These are phyloP conservation scores for human (Homo sapiens) DNA, from an alignment of 2,113 vertebrate genomes.

Conservation along the genomic window GRCh38 chr16:69195001-69195500, in stretches of 20 bases:
- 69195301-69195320: background rate
- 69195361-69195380: background rate
- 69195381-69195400: background rate
- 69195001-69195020: conserved; percentile 23
- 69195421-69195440: too few relatives aligned
- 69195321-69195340: too few relatives aligned
- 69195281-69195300: background rate
- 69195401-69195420: background rate
- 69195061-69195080: conserved; percentile 19
- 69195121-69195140: conserved; percentile 21
- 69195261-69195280: background rate
- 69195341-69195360: background rate
- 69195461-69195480: conserved; percentile 59
- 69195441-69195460: background rate
- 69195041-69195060: background rate
- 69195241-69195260: too few relatives aligned
- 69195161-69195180: background rate
- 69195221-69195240: conserved; percentile 4
- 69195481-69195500: conserved; percentile 14
- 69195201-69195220: background rate
- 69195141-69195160: background rate
- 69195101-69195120: conserved; percentile 6
- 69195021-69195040: conserved; percentile 24
- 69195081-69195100: conserved; percentile 26
- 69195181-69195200: background rate